Percentiles rank a stretch among this genome's conserved stretches.
Evolutionary conservation across 2,888 invertebrate species (phyloP).

Genomic region (Nemurella pictetii): DNA sequence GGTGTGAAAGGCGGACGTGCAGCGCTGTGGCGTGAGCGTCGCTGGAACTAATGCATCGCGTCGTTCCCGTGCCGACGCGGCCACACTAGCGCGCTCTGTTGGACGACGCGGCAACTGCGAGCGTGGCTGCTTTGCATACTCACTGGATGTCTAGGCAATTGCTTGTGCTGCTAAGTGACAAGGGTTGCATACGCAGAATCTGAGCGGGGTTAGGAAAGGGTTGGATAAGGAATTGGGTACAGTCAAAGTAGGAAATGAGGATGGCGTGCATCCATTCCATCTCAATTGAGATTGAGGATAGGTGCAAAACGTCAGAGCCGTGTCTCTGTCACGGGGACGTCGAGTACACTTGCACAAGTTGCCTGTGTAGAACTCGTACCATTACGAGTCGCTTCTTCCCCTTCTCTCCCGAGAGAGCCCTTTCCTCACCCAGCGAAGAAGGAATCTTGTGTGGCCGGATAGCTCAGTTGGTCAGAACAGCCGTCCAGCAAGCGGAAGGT

Average conservation of each 20-base stretch:
- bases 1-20: neutral
- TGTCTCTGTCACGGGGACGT: too few species aligned
- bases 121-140: neutral
- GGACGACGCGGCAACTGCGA: neutral
- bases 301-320: too few species aligned
- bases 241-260: neutral
- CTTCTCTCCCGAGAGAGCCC: too few species aligned
- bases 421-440: too few species aligned
- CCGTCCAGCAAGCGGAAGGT: too few species aligned
- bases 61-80: neutral
- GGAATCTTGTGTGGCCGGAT: too few species aligned
- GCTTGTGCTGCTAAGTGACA: neutral
- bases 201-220: neutral
- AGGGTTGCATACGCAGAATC: neutral
- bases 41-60: neutral
- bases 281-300: too few species aligned
- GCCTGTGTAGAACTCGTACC: too few species aligned
- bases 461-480: too few species aligned
- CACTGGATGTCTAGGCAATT: neutral
- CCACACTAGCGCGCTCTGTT: slow-evolving; percentile 7
- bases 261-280: too few species aligned
- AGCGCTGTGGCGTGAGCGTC: slow-evolving; percentile 28
- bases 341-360: too few species aligned
- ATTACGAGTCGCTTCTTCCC: too few species aligned
- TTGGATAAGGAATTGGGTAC: neutral